Conservation (phyloP, 2,888 invertebrate genomes). For the Calameuta idolon region DNA sequence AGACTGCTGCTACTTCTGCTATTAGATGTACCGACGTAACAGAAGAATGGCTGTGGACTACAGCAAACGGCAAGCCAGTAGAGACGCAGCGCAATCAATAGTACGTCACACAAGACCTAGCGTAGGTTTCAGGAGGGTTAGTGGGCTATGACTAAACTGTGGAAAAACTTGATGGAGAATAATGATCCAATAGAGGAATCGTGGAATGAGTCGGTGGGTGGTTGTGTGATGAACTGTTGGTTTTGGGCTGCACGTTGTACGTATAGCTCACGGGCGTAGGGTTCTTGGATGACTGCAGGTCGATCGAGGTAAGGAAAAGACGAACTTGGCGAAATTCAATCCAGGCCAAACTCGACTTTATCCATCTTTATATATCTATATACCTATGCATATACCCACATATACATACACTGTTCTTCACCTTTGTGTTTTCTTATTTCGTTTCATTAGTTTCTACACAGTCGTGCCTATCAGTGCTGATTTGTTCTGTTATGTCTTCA, state of each 20-base stretch:
- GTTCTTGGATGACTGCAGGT: neutral
- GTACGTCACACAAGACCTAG: slow-evolving; percentile 8
- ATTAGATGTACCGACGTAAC: neutral
- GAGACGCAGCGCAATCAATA: slow-evolving; percentile 16
- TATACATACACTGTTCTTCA: no score
- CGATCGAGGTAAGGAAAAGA: neutral
- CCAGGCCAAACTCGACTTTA: no score
- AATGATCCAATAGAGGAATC: neutral
- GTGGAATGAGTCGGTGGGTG: neutral
- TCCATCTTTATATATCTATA: neutral
- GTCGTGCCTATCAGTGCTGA: neutral
- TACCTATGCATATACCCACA: no score
- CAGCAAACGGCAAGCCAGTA: neutral
- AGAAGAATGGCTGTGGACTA: neutral
- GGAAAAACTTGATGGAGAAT: slow-evolving; percentile 9
- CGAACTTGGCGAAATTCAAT: neutral
- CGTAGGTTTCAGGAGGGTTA: slow-evolving; percentile 1
- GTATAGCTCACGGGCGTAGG: neutral
- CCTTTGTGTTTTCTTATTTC: no score
- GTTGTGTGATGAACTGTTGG: neutral
- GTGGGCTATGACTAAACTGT: slow-evolving; percentile 8
- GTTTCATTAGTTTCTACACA: no score
- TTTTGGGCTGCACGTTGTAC: neutral
- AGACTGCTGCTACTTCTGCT: neutral
- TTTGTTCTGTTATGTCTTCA: no score